Evolutionary conservation across 2,113 vertebrate genomes (phyloP).

Genomic region (Nestor notabilis): DNA sequence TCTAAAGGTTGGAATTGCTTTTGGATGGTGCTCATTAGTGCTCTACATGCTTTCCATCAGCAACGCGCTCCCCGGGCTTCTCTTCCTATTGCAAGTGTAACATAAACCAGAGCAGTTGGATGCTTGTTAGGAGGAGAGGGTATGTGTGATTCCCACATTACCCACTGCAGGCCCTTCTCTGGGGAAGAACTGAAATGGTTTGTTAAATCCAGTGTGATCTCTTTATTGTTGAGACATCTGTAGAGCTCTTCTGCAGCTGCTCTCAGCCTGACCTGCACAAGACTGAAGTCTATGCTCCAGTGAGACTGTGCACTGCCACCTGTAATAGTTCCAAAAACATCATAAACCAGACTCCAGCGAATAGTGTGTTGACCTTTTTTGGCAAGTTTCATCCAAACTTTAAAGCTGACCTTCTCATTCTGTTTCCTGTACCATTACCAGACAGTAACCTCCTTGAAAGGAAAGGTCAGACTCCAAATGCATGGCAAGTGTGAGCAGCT

Average conservation of each 20-base stretch:
- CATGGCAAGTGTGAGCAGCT: not conserved
- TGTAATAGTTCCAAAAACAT: not conserved
- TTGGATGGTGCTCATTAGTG: slow-evolving; percentile 54
- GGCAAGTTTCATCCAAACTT: not conserved
- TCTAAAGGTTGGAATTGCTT: slow-evolving; percentile 32
- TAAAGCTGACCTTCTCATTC: not conserved
- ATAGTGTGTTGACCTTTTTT: not conserved
- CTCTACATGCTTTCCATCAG: slow-evolving; percentile 47
- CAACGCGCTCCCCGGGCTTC: not conserved
- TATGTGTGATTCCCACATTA: not conserved
- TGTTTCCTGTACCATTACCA: not conserved
- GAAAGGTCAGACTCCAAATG: not conserved
- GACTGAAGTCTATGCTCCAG: not conserved
- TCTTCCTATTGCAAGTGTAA: not conserved
- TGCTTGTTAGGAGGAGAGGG: not conserved
- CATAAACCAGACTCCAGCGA: not conserved
- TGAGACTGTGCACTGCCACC: not conserved
- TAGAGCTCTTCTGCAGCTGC: not conserved
- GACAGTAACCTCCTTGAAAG: not conserved
- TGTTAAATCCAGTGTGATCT: not conserved
- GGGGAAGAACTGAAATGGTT: not conserved
- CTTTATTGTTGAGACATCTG: not conserved
- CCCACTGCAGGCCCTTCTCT: not conserved
- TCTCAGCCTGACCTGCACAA: not conserved
- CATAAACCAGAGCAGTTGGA: not conserved